A percentile compares a stretch with the other conserved stretches of the same genome.
Evolutionary conservation across 2,888 invertebrate species (phyloP).

Genomic region (Papilio protenor): DNA sequence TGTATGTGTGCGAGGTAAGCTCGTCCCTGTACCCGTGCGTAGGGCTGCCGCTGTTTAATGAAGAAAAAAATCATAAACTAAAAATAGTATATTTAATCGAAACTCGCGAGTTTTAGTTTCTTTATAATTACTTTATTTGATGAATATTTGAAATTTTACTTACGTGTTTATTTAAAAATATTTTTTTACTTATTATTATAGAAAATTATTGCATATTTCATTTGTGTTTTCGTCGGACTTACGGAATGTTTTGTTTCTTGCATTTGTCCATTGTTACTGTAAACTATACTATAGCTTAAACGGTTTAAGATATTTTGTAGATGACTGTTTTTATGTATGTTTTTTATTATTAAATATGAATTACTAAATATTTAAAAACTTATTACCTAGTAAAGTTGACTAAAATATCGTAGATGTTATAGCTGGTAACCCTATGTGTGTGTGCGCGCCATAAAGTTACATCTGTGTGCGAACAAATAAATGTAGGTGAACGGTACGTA

Average conservation of each 20-base stretch:
- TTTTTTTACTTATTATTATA: too few relatives aligned
- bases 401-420: not conserved
- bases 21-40: slow-evolving; percentile 48
- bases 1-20: slow-evolving; percentile 56
- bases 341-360: not conserved
- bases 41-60: not conserved
- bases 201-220: too few relatives aligned
- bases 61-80: not conserved
- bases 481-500: slow-evolving; percentile 81
- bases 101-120: too few relatives aligned
- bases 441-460: slow-evolving; percentile 71
- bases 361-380: not conserved
- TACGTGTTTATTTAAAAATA: too few relatives aligned
- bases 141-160: too few relatives aligned
- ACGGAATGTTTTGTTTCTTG: too few relatives aligned
- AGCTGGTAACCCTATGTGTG: slow-evolving; percentile 45
- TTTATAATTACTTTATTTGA: too few relatives aligned
- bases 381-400: not conserved
- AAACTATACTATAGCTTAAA: too few relatives aligned
- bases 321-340: too few relatives aligned
- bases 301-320: too few relatives aligned
- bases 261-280: too few relatives aligned
- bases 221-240: too few relatives aligned
- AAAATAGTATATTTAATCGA: not conserved
- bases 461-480: slow-evolving; percentile 77